Evolutionary conservation across 1,140 invertebrate genomes (phyloP), one percentile per base, ranked within the genome.

Genomic region (Camponotus floridanus): DNA sequence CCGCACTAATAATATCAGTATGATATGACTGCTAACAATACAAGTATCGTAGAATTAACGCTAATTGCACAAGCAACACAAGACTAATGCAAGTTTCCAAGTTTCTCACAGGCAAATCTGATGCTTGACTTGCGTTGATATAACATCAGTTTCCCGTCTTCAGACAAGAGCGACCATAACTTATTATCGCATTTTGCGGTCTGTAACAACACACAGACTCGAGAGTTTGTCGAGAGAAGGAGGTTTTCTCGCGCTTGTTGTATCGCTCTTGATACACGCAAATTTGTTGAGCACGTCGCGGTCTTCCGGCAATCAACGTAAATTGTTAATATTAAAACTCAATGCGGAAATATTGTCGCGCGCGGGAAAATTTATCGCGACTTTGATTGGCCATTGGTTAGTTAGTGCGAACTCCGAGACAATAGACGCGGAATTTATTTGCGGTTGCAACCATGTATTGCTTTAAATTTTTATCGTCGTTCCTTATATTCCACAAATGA

Each of bases 181-280:
- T 89, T 89, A 89, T 89, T 88, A 89, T 76, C 88, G 81, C 73
- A 88, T 89, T 89, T 88, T 86, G 87, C 83, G 88, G 88, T 86
- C 65, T 80, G 74, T 31, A 87, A 87, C 87, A 84, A 87, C 71
- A 68, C 57, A 57, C 21, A 73, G 71, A 31, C 55, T 31, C 31
- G 39, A 57, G 79, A 83, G 68, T 83, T 83, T 45, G 55, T 70
- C 18, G 21, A 42, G 68, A 48, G 68, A 57, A 62, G 79, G 68
- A 61, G 39, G 51, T 57, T 68, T 45, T 39, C 68, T 36, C 55
- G 31, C n/a, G 21, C 78, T 31, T 26, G 11, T 61, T 39, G 39
- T 61, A 74, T 83, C 79, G 55, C 55, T 83, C 65, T 81, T 73
- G 79, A 81, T 73, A 83, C 68, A 74, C 79, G 57, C 79, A 73